Base-by-base conservation (phyloP, 2,797 vertebrate species). In the Danio choprae region DNA sequence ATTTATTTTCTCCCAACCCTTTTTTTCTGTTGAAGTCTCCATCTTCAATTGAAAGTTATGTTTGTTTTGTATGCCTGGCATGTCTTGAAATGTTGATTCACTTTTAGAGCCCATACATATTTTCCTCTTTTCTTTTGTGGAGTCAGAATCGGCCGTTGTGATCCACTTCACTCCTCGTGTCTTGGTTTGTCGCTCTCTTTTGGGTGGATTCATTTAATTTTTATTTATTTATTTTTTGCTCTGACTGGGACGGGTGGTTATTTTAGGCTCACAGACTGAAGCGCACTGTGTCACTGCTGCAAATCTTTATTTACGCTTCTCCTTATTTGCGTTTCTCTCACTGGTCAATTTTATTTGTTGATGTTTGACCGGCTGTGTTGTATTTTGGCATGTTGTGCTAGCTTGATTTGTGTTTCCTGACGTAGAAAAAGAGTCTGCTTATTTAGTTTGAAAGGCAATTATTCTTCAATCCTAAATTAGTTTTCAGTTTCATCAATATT, bases 261-360 rank as follows among this genome's bases (percentile, higher is more conserved):
- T 85, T 83, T 85, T 77, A 22, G 55, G 74, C 53, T 64, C 41
- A 22, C 53, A 78, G 64, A 78, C 74, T 83, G 77, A 85, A 72
- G 65, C 50, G 10, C 36, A 20, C 79, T 81, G 74, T 83, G 58
- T 75, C 43, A 46, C 63, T 76, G 58, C 72, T 62, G 41, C 48
- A 22, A 73, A 77, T 65, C 77, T 36, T n/a, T 82, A 70, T 85
- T 80, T 84, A 64, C 55, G 51, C 51, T 81, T 65, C 65, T 74
- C 58, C 6, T 69, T 82, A 43, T 73, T 79, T 79, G 55, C 40
- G 13, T 36, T 59, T 55, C 22, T 29, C 69, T 46, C 36, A 79
- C 58, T 77, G 60, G 73, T 77, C 29, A 13, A 72, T 29, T 38
- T 71, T 80, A 36, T 82, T 77, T 82, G 51, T 74, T 29, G 5